A percentile compares a stretch with the other conserved stretches of the same genome.
phyloP scores from a whole-genome alignment of 2,797 vertebrate genomes.

The Cottoperca gobio region DNA sequence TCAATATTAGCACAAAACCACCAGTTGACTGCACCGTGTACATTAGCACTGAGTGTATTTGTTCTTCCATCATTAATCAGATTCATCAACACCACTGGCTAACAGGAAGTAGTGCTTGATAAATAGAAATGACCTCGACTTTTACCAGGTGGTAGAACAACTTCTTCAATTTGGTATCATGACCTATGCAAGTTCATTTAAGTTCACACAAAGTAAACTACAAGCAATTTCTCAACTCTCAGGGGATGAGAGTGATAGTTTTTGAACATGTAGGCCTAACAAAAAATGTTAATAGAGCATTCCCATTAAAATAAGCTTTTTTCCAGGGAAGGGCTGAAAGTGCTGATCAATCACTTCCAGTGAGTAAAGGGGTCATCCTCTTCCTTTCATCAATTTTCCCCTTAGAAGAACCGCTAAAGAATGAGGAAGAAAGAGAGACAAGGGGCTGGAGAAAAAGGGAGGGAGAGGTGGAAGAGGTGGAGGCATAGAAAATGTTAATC shows the following conservation, averaged over 20 bases:
- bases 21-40: slow-evolving; percentile 60
- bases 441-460: slow-evolving; percentile 57
- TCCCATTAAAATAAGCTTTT: slow-evolving; percentile 58
- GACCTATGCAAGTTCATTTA: slow-evolving; percentile 29
- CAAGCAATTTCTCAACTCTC: slow-evolving; percentile 27
- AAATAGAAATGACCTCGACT: slow-evolving; percentile 59
- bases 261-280: slow-evolving; percentile 45
- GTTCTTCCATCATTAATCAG: slow-evolving; percentile 82
- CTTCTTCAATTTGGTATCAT: slow-evolving; percentile 6
- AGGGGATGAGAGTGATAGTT: slow-evolving; percentile 19
- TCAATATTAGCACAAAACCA: slow-evolving; percentile 78
- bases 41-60: slow-evolving; percentile 80
- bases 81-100: slow-evolving; percentile 65
- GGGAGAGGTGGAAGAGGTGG: slow-evolving; percentile 67
- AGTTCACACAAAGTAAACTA: slow-evolving; percentile 54
- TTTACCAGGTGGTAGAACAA: slow-evolving; percentile 53
- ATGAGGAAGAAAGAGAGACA: slow-evolving; percentile 66
- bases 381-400: slow-evolving; percentile 75
- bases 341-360: slow-evolving; percentile 82
- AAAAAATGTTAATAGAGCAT: slow-evolving; percentile 52
- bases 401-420: slow-evolving; percentile 70
- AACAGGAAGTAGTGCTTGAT: slow-evolving; percentile 71
- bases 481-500: slow-evolving; percentile 82
- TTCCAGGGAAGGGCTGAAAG: slow-evolving; percentile 62
- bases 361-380: slow-evolving; percentile 77